phyloP scores from a whole-genome alignment of 2,797 vertebrate species.

The Phoebastria nigripes region DNA sequence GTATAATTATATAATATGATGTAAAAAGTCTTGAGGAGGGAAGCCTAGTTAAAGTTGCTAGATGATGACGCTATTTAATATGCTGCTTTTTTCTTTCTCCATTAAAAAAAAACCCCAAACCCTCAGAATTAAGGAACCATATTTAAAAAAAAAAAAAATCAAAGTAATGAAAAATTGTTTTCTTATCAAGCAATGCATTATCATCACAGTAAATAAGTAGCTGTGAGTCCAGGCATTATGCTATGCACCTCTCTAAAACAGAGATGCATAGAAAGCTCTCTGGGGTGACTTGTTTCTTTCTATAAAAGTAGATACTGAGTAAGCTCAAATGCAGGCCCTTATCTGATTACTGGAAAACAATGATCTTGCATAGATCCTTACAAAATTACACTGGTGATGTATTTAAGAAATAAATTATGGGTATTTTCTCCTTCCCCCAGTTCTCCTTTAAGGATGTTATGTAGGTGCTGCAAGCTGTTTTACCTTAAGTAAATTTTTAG shows the following conservation, averaged over 20 bases:
- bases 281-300: background rate
- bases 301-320: background rate
- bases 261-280: rapidly evolving
- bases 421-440: background rate
- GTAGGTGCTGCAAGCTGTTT: background rate
- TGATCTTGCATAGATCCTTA: background rate
- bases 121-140: background rate
- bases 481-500: background rate
- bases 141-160: background rate
- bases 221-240: background rate
- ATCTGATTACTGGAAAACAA: background rate
- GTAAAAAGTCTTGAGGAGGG: background rate
- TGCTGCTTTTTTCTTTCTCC: rapidly evolving
- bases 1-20: background rate
- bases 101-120: background rate
- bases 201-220: too few species aligned
- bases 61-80: background rate
- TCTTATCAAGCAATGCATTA: background rate
- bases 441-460: background rate
- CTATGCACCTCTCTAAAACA: background rate
- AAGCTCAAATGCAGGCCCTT: background rate
- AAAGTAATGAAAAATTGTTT: background rate
- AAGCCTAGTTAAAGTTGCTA: background rate
- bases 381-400: background rate
- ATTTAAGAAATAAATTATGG: background rate